These are phyloP conservation scores for Mantis religiosa DNA, from an alignment of 2,888 invertebrate species.

Conservation along the genomic window DNA sequence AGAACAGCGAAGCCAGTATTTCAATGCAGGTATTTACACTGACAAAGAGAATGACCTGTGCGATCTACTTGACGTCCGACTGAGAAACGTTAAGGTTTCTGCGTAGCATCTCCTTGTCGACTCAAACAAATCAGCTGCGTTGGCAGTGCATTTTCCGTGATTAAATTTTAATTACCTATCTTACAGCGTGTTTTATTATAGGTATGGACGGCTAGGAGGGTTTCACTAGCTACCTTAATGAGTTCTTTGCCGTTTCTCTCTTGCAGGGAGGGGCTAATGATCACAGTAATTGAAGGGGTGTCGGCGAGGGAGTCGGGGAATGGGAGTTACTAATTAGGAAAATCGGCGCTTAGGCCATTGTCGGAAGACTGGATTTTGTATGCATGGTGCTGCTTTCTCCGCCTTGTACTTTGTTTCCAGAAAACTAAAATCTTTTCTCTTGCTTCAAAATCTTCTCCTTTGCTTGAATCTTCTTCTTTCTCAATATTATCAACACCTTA, in stretches of 20 bases:
- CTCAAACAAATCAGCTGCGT: not conserved
- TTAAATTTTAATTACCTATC: slow-evolving; percentile 23
- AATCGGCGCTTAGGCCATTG: slow-evolving; percentile 15
- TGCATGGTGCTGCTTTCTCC: not conserved
- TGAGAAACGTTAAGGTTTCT: not conserved
- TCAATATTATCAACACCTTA: not conserved
- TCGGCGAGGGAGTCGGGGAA: not conserved
- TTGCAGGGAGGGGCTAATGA: slow-evolving; percentile 22
- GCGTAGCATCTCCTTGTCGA: not conserved
- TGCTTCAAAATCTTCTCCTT: not conserved
- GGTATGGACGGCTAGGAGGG: not conserved
- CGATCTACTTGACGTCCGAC: not conserved
- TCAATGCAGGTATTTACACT: too few species aligned
- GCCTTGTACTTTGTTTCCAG: not conserved
- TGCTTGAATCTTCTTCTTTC: not conserved
- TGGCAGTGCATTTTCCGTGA: slow-evolving; percentile 10
- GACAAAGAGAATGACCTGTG: not conserved
- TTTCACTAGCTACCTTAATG: slow-evolving; percentile 17
- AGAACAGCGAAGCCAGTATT: too few species aligned
- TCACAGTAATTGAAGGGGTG: slow-evolving; percentile 19
- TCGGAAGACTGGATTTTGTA: not conserved
- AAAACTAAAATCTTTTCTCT: not conserved
- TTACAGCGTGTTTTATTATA: not conserved
- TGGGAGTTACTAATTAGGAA: slow-evolving; percentile 24
- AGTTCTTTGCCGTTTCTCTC: slow-evolving; percentile 23